Conservation (phyloP, 2,888 invertebrate genomes). For the Diabrotica balteata region DNA sequence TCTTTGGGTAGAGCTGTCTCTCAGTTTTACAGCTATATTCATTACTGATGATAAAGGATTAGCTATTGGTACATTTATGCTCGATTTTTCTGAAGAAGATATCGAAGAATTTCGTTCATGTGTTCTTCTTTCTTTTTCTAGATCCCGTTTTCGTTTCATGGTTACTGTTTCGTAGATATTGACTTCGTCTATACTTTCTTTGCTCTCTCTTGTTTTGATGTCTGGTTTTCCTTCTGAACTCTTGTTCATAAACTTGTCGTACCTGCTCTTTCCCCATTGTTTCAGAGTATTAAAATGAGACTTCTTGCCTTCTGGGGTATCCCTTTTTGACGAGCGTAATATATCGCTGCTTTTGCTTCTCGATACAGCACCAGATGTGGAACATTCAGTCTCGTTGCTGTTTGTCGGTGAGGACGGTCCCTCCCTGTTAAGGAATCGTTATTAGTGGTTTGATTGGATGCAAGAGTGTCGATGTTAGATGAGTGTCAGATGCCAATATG, state of each 20-base stretch:
- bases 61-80: constrained; percentile 65
- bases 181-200: constrained; percentile 65
- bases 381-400: constrained; percentile 59
- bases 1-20: constrained; percentile 77
- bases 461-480: constrained; percentile 34
- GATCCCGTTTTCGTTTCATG: constrained; percentile 65
- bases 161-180: constrained; percentile 74
- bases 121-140: constrained; percentile 70
- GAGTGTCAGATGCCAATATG: constrained; percentile 34
- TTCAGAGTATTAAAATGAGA: constrained; percentile 83
- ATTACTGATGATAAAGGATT: constrained; percentile 66
- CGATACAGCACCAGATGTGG: constrained; percentile 65
- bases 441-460: constrained; percentile 39
- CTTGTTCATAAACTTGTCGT: constrained; percentile 77
- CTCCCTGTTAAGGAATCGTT: constrained; percentile 52
- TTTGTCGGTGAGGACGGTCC: constrained; percentile 50
- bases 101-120: constrained; percentile 78
- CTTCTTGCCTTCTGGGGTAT: constrained; percentile 68
- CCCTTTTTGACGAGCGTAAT: constrained; percentile 65
- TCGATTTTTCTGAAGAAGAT: constrained; percentile 76
- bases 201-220: constrained; percentile 58
- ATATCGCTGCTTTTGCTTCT: constrained; percentile 80
- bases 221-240: constrained; percentile 65
- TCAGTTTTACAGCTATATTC: constrained; percentile 73
- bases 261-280: constrained; percentile 83